Conservation (phyloP, 2,113 vertebrate species). For the Hemichromis elongatus region DNA sequence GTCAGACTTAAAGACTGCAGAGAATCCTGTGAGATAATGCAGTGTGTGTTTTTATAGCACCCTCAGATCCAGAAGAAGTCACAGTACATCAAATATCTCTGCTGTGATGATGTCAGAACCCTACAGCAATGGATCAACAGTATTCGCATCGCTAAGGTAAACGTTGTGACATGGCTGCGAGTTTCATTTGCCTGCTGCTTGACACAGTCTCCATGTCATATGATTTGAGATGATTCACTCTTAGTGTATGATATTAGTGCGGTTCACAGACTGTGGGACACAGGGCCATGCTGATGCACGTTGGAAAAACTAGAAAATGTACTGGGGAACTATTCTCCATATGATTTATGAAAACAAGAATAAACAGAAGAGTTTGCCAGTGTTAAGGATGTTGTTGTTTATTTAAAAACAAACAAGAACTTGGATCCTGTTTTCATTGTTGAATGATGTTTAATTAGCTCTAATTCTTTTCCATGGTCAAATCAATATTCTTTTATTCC, state of each 20-base stretch:
- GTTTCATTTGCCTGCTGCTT: background rate
- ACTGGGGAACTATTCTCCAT: background rate
- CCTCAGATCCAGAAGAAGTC: slow-evolving; percentile 99
- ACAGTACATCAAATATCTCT: slow-evolving; percentile 98
- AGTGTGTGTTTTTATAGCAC: slow-evolving; percentile 74
- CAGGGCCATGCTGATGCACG: background rate
- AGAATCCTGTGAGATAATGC: background rate
- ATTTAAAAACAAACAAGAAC: background rate
- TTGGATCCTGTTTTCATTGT: background rate
- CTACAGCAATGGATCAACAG: slow-evolving; percentile 97
- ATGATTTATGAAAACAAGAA: background rate
- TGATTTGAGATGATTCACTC: background rate
- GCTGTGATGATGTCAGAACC: slow-evolving; percentile 92
- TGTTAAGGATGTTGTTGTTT: background rate
- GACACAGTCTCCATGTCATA: background rate
- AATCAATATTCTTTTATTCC: background rate
- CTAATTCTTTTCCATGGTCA: background rate
- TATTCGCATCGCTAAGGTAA: slow-evolving; percentile 95
- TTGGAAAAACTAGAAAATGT: background rate
- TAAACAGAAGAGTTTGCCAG: background rate
- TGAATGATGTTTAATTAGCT: background rate
- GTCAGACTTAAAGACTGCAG: too few species aligned
- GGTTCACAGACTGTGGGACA: background rate
- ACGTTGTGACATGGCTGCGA: too few species aligned
- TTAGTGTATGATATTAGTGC: too few species aligned